These are phyloP conservation scores for Phoenoteleia sp. DNA, from an alignment of 2,888 invertebrate genomes.

Conservation along the genomic window DNA sequence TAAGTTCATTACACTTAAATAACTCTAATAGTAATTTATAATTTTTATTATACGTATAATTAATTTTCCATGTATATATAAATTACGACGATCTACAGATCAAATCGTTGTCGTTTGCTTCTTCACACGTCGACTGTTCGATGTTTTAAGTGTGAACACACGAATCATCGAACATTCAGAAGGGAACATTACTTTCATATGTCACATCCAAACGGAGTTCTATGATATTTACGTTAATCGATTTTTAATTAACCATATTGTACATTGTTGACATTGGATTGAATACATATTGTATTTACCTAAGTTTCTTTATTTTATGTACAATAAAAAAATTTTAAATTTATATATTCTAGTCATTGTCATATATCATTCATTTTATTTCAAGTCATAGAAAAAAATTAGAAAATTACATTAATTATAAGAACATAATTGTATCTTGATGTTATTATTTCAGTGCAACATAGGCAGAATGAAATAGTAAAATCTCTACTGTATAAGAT, in stretches of 20 bases:
- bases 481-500: too few relatives aligned
- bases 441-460: too few relatives aligned
- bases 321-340: constrained; percentile 54
- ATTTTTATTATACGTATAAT: constrained; percentile 42
- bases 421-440: too few relatives aligned
- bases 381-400: too few relatives aligned
- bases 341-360: constrained; percentile 5
- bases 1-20: constrained; percentile 48
- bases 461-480: too few relatives aligned
- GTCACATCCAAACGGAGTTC: constrained; percentile 57
- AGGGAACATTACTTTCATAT: constrained; percentile 20
- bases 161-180: constrained; percentile 3
- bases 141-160: background rate
- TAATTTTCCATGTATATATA: constrained; percentile 42
- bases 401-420: too few relatives aligned
- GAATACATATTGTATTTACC: constrained; percentile 48
- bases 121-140: constrained; percentile 27
- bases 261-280: constrained; percentile 63
- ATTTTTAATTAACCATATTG: constrained; percentile 61
- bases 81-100: constrained; percentile 18
- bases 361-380: background rate
- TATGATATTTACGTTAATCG: constrained; percentile 42
- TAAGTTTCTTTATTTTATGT: constrained; percentile 53
- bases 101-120: constrained; percentile 53
- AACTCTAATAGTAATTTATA: constrained; percentile 42